phyloP scores from a whole-genome alignment of 2,888 invertebrate genomes.

The Andrena bucephala region DNA sequence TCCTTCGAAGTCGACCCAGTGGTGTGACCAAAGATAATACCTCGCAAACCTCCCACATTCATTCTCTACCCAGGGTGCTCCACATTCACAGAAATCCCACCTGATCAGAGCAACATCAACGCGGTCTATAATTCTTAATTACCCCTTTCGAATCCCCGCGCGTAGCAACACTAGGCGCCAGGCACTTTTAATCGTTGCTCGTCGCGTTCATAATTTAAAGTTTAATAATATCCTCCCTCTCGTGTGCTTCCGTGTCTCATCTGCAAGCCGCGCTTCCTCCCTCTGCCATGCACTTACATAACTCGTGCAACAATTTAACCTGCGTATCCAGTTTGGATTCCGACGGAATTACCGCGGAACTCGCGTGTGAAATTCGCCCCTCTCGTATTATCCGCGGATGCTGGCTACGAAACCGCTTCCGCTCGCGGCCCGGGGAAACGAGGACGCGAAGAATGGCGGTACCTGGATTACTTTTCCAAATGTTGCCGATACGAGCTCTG shows the following conservation, averaged over 20 bases:
- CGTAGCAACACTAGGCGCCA: neutral
- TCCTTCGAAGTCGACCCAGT: neutral
- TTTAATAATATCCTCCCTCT: conserved; percentile 46
- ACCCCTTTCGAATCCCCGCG: neutral
- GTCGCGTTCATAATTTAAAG: conserved; percentile 55
- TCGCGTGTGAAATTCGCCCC: conserved; percentile 67
- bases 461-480: conserved; percentile 78
- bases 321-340: conserved; percentile 52
- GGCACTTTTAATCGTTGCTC: conserved; percentile 47
- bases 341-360: conserved; percentile 61
- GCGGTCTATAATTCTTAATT: conserved; percentile 37
- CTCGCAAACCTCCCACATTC: conserved; percentile 14
- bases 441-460: conserved; percentile 71
- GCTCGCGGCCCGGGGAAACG: conserved; percentile 36
- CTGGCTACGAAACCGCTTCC: conserved; percentile 47
- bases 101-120: conserved; percentile 45
- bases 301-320: conserved; percentile 59
- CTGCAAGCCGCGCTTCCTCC: conserved; percentile 7
- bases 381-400: conserved; percentile 63
- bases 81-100: conserved; percentile 27
- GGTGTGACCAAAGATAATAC: too few relatives aligned
- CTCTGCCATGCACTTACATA: conserved; percentile 18
- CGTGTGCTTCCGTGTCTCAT: conserved; percentile 24
- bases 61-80: conserved; percentile 35
- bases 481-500: conserved; percentile 62